Base-by-base conservation (phyloP, 2,888 invertebrate species). In the Hofmannophila pseudospretella region DNA sequence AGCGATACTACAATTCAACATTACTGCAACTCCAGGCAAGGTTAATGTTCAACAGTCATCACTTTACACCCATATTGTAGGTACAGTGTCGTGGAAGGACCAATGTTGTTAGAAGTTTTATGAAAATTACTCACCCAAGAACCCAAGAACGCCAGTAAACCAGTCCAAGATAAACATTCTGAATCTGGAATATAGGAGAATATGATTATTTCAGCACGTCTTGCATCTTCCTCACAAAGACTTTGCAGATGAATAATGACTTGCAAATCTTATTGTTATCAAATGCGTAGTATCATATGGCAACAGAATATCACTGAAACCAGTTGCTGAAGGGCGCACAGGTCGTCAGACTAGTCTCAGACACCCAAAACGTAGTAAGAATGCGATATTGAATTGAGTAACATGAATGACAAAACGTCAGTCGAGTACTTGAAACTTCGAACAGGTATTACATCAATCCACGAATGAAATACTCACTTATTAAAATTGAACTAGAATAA, bases 121-220 rank as follows among this genome's bases (percentile, higher is more conserved):
- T 5, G 5, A 16, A 3, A 26, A 44, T 44, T 36, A 89, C 92
- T 93, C 79, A 96, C 96, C 96, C 78, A 97, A 91, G 88, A 95
- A 96, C 79, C 96, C 96, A 73, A 97, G 89, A 72, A 96, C 96
- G 67, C 96, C 96, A 79, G 96, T 95, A 77, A 97, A 94, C 96
- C 96, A 97, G 86, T 96, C 96, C 94, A 95, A 94, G 88, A 97
- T 93, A 90, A 97, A 96, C 96, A 97, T 96, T 77, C 71, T 84
- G 74, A 73, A 76, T 82, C 84, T 85, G 81, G 56, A 85, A 73
- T 41, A 54, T 54, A 66, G 41, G 50, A 66, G 67, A 63, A 58
- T 35, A 49, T 44, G 49, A 64, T 67, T 62, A 71, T 47, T 58
- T 63, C 40, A 58, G 36, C 41, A 49, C 49, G 54, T 50, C 49